Evolutionary conservation across 2,113 vertebrate species (phyloP).

Genomic region (Thinocorus orbignyianus): DNA sequence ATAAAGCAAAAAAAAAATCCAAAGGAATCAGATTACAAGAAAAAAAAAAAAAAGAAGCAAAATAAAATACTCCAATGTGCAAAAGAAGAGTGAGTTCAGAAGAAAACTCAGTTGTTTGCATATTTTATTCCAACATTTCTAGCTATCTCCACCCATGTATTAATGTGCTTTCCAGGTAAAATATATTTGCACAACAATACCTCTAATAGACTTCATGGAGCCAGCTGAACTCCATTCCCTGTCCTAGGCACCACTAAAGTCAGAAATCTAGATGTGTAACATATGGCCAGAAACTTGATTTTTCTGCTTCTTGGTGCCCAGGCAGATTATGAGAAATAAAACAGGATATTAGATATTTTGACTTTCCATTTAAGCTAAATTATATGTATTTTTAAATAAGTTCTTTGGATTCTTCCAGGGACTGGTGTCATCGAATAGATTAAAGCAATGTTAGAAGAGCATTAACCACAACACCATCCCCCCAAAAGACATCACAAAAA

Average conservation of each 20-base stretch:
- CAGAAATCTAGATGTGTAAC: neutral
- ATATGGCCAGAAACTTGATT: neutral
- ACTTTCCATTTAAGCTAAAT: neutral
- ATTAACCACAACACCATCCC: neutral
- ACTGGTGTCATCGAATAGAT: neutral
- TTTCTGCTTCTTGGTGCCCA: neutral
- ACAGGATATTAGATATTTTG: neutral
- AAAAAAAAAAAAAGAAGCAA: neutral
- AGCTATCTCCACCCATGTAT: slow-evolving; percentile 12
- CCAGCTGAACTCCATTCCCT: neutral
- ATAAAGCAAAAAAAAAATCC: neutral
- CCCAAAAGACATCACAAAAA: neutral
- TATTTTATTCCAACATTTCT: slow-evolving; percentile 16
- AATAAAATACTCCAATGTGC: neutral
- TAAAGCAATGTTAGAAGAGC: neutral
- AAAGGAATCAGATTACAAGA: neutral
- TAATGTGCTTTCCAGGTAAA: slow-evolving; percentile 65
- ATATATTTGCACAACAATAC: neutral
- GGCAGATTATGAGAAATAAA: neutral
- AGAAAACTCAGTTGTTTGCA: neutral
- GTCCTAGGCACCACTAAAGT: neutral
- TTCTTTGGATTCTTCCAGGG: neutral
- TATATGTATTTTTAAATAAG: neutral
- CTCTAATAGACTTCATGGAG: neutral
- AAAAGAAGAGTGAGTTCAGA: neutral